Evolutionary conservation across 2,797 vertebrate species (phyloP).

Genomic region (Oreochromis mossambicus): DNA sequence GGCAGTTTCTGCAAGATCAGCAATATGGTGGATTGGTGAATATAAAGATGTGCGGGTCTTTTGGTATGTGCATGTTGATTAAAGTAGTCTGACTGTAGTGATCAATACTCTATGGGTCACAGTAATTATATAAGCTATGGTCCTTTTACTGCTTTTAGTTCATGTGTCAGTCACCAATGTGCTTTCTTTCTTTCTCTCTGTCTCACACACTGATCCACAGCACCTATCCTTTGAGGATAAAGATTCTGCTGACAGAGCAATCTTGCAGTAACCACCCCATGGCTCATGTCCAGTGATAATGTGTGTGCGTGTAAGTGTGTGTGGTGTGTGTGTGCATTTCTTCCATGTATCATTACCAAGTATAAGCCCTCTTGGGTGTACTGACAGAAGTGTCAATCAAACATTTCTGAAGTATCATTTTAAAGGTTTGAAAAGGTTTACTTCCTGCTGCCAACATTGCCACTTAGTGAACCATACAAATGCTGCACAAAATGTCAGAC

Average conservation of each 20-base stretch:
- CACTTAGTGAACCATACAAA: background rate
- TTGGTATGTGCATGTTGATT: background rate
- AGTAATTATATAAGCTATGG: conserved; percentile 19
- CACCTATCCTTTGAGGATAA: conserved; percentile 5
- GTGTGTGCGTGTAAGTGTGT: background rate
- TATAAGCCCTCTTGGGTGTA: background rate
- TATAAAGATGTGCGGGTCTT: background rate
- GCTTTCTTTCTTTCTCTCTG: background rate
- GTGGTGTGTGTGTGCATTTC: background rate
- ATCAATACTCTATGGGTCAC: conserved; percentile 29
- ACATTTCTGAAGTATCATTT: background rate
- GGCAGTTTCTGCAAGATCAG: background rate
- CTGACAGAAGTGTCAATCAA: background rate
- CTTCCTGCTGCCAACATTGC: background rate
- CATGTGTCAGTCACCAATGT: background rate
- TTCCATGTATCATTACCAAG: background rate
- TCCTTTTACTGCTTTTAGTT: conserved; percentile 1
- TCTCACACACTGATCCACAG: background rate
- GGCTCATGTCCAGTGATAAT: conserved; percentile 18
- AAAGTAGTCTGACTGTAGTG: background rate
- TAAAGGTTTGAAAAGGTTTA: background rate
- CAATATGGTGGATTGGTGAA: background rate
- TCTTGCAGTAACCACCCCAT: conserved; percentile 12
- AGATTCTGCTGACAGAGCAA: conserved; percentile 53
- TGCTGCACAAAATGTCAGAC: background rate